phyloP scores from a whole-genome alignment of 2,113 vertebrate genomes.

The Ciconia stormi region DNA sequence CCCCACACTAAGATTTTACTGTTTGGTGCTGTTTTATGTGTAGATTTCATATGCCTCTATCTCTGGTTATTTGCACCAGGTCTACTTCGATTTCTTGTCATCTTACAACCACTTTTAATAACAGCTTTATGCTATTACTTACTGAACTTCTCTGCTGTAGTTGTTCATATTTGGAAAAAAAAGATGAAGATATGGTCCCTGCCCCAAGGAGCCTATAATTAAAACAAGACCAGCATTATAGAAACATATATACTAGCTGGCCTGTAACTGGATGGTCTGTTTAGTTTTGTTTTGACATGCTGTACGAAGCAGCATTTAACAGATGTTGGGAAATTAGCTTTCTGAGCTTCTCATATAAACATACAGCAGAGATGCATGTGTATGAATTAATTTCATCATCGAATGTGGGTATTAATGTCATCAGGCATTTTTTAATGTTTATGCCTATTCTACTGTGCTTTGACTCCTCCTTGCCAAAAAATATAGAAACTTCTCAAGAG shows the following conservation, averaged over 20 bases:
- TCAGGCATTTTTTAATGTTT: background rate
- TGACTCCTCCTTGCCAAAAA: background rate
- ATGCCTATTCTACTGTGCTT: background rate
- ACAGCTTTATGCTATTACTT: background rate
- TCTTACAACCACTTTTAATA: background rate
- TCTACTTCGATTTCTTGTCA: background rate
- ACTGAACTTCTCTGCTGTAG: background rate
- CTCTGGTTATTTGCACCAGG: background rate
- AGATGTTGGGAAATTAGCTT: constrained; percentile 41
- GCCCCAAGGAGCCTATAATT: background rate
- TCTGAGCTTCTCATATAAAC: background rate
- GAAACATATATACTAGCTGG: background rate
- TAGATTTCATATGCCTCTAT: background rate
- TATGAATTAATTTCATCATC: background rate
- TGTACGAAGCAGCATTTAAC: background rate
- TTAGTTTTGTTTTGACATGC: constrained; percentile 50
- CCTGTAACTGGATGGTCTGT: constrained; percentile 40
- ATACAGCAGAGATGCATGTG: background rate
- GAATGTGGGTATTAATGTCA: background rate
- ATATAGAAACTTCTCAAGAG: background rate
- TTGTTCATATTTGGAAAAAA: background rate
- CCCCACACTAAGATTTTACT: background rate
- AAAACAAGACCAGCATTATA: constrained; percentile 18
- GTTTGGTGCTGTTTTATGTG: background rate
- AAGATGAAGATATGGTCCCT: background rate